Base-by-base conservation (phyloP, 2,113 vertebrate genomes). In the Tragulus kanchil region DNA sequence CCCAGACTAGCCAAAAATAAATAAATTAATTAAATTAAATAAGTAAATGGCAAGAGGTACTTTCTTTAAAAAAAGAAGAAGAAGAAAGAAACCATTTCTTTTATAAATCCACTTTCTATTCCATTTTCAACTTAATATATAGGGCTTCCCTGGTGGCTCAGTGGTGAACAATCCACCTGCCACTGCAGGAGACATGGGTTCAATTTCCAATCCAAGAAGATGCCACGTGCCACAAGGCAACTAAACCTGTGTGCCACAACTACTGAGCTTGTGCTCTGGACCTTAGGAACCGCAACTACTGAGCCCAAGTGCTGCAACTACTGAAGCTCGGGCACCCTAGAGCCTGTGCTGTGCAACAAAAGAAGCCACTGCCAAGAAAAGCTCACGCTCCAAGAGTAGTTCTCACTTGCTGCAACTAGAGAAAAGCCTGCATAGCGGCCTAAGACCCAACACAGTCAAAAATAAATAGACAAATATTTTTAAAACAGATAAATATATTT, bases 51-150 rank as follows among this genome's bases (percentile, higher is more conserved):
- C 36, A 36, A 36, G 36, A 36, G 36, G 36, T 36, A 36, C 36
- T 36, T 36, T 45, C 19, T 73, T 42, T 0, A 45, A 73, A 73
- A 45, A 61, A 25, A 61, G 3, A 59, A 1, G 17, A 69, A 36
- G 11, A 0, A 69, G 0, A 62, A 78, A 82, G 45, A 85, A 59
- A 73, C 3, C 25, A 12, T 85, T 93, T 69, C 31, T 48, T 85
- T 54, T 5, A 50, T 65, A 89, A 93, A 85, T 85, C 79, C n/a
- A 90, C 26, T 48, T 90, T 90, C 54, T 84, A 67, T 8, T 83
- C 45, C 8, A 79, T 48, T 85, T 78, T 83, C 78, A 59, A 79
- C 69, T 71, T 50, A 83, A 79, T 36, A 85, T 45, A 45, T 73
- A 73, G 69, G 42, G 69, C 21, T 73, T 45, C 10, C 69, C 36